These are phyloP conservation scores for Sitta carolinensis DNA, from an alignment of 2,797 vertebrate genomes.

Conservation along the genomic window DNA sequence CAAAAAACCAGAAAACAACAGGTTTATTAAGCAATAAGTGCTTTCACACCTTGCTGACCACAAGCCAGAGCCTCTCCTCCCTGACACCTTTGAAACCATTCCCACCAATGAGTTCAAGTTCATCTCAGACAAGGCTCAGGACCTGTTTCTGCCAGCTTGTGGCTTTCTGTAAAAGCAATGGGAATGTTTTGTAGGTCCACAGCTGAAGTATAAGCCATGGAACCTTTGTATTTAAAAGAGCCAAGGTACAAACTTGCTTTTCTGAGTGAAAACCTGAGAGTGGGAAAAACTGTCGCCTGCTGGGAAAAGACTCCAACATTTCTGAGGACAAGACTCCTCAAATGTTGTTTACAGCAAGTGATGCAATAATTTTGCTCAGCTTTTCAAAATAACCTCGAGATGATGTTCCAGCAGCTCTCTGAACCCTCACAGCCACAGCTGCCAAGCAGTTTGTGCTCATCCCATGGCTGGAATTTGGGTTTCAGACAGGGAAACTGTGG, in stretches of 20 bases:
- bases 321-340: not conserved
- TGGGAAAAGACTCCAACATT: not conserved
- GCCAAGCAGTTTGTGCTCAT: constrained; percentile 1
- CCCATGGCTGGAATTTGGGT: not conserved
- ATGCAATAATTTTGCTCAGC: not conserved
- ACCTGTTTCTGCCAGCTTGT: not conserved
- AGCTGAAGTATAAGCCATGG: not conserved
- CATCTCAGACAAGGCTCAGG: not conserved
- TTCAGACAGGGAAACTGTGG: not conserved
- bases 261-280: not conserved
- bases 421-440: not conserved
- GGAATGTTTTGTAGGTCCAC: not conserved
- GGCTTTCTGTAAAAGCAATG: not conserved
- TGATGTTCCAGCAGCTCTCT: not conserved
- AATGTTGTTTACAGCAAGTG: not conserved
- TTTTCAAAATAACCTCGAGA: constrained; percentile 37
- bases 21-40: not conserved
- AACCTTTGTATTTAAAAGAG: not conserved
- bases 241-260: not conserved
- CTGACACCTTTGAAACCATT: not conserved
- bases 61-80: not conserved
- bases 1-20: rapidly evolving
- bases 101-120: not conserved
- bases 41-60: not conserved
- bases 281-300: not conserved